Base-by-base conservation (phyloP, 2,113 vertebrate genomes). In the Budorcas taxicolor region DNA sequence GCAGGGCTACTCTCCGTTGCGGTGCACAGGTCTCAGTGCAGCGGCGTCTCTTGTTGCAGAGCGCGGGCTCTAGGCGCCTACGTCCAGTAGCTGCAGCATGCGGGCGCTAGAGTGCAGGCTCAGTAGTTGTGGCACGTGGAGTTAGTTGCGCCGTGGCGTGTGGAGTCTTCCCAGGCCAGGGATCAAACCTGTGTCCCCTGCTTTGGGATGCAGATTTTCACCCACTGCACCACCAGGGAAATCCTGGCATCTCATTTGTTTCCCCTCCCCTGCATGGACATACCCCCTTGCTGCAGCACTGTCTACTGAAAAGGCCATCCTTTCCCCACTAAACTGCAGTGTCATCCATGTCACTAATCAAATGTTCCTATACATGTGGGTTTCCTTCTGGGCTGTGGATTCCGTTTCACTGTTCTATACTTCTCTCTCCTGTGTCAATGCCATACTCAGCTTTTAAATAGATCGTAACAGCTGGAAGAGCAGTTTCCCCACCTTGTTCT, bases 121-220 rank as follows among this genome's bases (percentile, higher is more conserved):
- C 67, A 12, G 67, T 12, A 1, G n/a, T 23, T 23, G 5, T 3
- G 67, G n/a, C 19, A 40, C 0, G 3, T 23, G 64, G 9, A 9
- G n/a, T 36, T 36, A 71, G 17, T 12, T 21, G n/a, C 64, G 11
- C 17, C 19, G 19, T 3, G 67, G 67, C n/a, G 12, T 3, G 10
- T 40, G n/a, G 19, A 40, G 67, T 74, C 67, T 74, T 74, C 19
- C n/a, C 10, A 74, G 67, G 21, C 19, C 67, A 74, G 36, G 19
- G 67, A 40, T 74, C n/a, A 40, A 74, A 23, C 67, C 67, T 74
- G n/a, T 40, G 67, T 40, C 19, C 67, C 19, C 67, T 74, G 67
- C 67, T 40, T 23, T 3, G 67, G n/a, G 19, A 23, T 40, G 67
- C 67, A 23, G 67, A 71, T 74, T 74, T 21, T 40, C 36, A 40